A percentile compares a stretch with the other conserved stretches of the same genome.
Evolutionary conservation across 1,140 invertebrate species (phyloP).

Genomic region (Drosophila nebulosa): DNA sequence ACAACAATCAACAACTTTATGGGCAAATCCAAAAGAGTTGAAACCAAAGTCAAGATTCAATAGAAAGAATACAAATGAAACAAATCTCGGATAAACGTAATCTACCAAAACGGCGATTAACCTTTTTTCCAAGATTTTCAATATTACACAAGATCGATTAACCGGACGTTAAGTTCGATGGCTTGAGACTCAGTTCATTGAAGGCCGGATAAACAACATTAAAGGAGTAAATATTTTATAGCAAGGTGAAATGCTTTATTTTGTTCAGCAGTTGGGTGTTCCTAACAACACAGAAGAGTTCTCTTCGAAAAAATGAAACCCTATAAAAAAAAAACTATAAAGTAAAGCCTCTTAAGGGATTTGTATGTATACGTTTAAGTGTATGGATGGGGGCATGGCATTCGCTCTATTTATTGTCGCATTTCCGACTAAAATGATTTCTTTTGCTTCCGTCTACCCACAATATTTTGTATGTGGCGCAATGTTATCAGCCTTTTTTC

Average conservation of each 20-base stretch:
- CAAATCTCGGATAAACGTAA: too few relatives aligned
- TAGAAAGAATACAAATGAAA: too few relatives aligned
- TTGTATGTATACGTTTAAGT: not conserved
- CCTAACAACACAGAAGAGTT: too few relatives aligned
- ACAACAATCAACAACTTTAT: not conserved
- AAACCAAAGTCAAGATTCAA: not conserved
- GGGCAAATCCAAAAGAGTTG: not conserved
- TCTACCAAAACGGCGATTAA: too few relatives aligned
- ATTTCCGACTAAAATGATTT: not conserved
- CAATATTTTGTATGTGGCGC: not conserved
- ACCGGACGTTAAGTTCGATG: too few relatives aligned
- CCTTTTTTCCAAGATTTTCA: too few relatives aligned
- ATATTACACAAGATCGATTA: too few relatives aligned
- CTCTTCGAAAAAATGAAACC: not conserved
- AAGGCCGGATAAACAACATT: too few relatives aligned
- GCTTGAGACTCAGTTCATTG: too few relatives aligned
- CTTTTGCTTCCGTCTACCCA: not conserved
- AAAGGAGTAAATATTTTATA: too few relatives aligned
- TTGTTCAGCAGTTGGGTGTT: too few relatives aligned
- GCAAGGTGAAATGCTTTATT: too few relatives aligned
- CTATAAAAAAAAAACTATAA: not conserved
- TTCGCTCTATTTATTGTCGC: constrained; percentile 7
- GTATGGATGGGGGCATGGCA: not conserved
- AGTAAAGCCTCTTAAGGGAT: not conserved
- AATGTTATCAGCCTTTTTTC: constrained; percentile 1